Conservation (phyloP, 2,113 vertebrate genomes). For the Dunckerocampus dactyliophorus region DNA sequence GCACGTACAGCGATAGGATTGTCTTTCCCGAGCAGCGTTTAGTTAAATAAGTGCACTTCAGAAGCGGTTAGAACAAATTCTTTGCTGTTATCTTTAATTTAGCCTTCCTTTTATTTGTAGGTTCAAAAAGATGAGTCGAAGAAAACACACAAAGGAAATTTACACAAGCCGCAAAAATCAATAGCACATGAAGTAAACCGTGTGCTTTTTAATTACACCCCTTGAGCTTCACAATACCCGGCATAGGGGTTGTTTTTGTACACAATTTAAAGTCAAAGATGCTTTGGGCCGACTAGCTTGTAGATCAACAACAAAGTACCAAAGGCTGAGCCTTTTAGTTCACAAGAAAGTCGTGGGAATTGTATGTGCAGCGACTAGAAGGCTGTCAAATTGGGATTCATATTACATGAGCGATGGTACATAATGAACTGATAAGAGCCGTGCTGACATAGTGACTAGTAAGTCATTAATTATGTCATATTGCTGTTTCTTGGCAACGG, state of each 20-base stretch:
- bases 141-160: conserved; percentile 47
- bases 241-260: conserved; percentile 4
- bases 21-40: conserved; percentile 25
- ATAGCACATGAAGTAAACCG: conserved; percentile 41
- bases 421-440: conserved; percentile 63
- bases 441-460: conserved; percentile 50
- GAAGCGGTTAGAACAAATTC: conserved; percentile 27
- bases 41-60: conserved; percentile 33
- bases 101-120: conserved; percentile 38
- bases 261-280: conserved; percentile 1
- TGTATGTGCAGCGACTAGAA: conserved; percentile 16
- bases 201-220: conserved; percentile 50
- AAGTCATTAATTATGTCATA: conserved; percentile 70
- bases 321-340: neutral
- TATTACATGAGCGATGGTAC: conserved; percentile 53
- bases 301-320: neutral
- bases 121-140: conserved; percentile 39
- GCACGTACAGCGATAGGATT: conserved; percentile 27
- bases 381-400: conserved; percentile 47
- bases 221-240: conserved; percentile 35
- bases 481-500: conserved; percentile 58
- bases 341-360: conserved; percentile 25
- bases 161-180: conserved; percentile 45
- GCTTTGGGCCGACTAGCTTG: neutral
- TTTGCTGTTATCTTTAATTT: conserved; percentile 44